Evolutionary conservation across 2,113 vertebrate genomes (phyloP).

Genomic region (Chiloscyllium plagiosum): DNA sequence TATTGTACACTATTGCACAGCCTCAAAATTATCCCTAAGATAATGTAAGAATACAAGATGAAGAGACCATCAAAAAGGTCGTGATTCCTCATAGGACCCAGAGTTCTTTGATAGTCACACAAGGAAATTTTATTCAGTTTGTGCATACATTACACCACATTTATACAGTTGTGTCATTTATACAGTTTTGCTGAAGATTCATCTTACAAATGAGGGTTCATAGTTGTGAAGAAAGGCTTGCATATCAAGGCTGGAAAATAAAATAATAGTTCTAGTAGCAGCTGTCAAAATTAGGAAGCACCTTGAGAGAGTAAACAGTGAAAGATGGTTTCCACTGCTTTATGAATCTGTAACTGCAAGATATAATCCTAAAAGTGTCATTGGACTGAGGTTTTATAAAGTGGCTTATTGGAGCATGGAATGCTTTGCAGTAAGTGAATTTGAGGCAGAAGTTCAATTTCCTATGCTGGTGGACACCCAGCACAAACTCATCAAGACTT

Average conservation of each 20-base stretch:
- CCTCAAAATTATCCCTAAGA: not conserved
- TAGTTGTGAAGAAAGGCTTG: not conserved
- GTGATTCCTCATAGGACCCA: not conserved
- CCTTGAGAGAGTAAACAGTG: not conserved
- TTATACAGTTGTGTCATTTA: not conserved
- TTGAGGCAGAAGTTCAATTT: too few relatives aligned
- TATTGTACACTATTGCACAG: not conserved
- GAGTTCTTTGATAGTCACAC: not conserved
- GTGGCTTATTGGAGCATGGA: not conserved
- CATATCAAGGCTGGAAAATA: not conserved
- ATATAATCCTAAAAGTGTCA: not conserved
- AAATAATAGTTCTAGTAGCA: not conserved
- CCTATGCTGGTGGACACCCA: too few relatives aligned
- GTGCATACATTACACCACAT: not conserved
- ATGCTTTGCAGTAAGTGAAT: not conserved
- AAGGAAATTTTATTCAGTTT: not conserved
- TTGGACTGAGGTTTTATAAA: too few relatives aligned
- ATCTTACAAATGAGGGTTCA: not conserved
- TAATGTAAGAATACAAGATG: too few relatives aligned
- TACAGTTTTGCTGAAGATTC: not conserved
- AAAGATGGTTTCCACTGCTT: not conserved
- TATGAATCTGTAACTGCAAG: not conserved
- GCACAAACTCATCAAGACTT: not conserved
- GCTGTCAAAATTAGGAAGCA: not conserved
- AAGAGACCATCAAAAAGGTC: not conserved